Percentiles rank a stretch among this genome's conserved stretches.
Evolutionary conservation across 2,797 vertebrate genomes (phyloP).

Genomic region (Pangasius sanitwongsei): DNA sequence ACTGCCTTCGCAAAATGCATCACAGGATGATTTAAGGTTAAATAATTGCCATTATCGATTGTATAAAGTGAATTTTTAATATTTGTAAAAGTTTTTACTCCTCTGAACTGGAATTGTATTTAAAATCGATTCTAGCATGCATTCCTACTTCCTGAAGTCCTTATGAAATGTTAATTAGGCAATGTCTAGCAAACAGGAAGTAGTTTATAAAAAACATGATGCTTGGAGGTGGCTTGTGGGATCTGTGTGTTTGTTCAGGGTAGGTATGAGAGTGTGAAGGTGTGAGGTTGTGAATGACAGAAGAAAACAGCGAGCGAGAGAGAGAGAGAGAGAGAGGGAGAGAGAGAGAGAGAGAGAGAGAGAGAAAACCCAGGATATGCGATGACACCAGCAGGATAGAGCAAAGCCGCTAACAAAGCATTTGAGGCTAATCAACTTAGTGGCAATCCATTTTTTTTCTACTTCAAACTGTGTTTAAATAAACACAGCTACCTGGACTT

Average conservation of each 20-base stretch:
- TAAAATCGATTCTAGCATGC: background rate
- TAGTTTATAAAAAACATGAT: background rate
- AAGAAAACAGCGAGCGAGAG: constrained; percentile 41
- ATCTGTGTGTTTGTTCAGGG: background rate
- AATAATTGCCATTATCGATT: background rate
- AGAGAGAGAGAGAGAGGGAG: constrained; percentile 63
- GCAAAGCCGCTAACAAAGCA: constrained; percentile 72
- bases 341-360: constrained; percentile 64
- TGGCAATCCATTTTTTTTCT: background rate
- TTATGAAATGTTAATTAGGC: background rate
- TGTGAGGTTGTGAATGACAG: background rate
- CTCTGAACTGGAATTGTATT: background rate
- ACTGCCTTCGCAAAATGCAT: background rate
- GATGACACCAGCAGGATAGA: constrained; percentile 58
- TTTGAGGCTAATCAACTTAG: constrained; percentile 38
- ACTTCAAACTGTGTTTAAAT: background rate
- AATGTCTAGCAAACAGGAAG: background rate
- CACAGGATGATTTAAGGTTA: background rate
- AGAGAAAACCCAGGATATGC: constrained; percentile 53
- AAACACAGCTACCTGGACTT: background rate
- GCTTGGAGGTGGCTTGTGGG: background rate
- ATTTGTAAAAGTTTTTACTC: background rate
- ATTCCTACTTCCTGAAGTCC: background rate
- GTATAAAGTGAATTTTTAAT: background rate
- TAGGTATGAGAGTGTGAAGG: background rate